A percentile compares a stretch with the other conserved stretches of the same genome.
Evolutionary conservation across 2,888 invertebrate species (phyloP).

Genomic region (Linyphia triangularis): DNA sequence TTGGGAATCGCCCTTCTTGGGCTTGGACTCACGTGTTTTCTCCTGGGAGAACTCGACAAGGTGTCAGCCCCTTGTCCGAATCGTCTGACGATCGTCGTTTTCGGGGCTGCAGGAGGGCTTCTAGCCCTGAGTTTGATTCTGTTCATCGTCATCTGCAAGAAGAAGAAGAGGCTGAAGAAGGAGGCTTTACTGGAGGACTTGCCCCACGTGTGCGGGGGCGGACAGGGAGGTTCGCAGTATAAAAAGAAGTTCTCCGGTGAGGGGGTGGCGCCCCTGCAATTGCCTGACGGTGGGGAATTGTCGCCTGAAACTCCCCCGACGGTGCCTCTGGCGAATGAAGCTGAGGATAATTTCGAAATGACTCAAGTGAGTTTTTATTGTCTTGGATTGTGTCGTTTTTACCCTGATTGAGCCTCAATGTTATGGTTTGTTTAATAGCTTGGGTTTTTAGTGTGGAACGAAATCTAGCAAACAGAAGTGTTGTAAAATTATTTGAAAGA

Average conservation of each 20-base stretch:
- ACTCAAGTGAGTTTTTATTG: slow-evolving; percentile 51
- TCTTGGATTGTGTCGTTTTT: neutral
- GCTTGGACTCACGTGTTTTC: slow-evolving; percentile 49
- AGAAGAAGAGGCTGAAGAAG: slow-evolving; percentile 41
- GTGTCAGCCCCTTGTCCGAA: slow-evolving; percentile 31
- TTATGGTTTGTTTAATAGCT: too few species aligned
- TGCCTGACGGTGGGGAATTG: neutral
- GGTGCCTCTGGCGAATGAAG: slow-evolving; percentile 13
- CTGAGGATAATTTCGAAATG: slow-evolving; percentile 51
- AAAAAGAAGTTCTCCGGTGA: slow-evolving; percentile 40
- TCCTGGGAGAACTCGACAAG: slow-evolving; percentile 1
- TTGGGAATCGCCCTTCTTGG: slow-evolving; percentile 58
- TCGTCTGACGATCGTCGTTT: slow-evolving; percentile 24
- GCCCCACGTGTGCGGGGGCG: neutral
- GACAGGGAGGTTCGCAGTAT: slow-evolving; percentile 1
- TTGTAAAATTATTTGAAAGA: too few species aligned
- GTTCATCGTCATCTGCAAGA: slow-evolving; percentile 12
- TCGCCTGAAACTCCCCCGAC: neutral
- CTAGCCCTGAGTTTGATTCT: slow-evolving; percentile 22
- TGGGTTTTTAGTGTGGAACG: too few species aligned
- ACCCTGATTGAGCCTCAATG: too few species aligned
- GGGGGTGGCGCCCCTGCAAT: neutral
- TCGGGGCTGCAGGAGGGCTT: slow-evolving; percentile 40
- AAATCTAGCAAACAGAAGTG: too few species aligned
- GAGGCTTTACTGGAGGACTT: slow-evolving; percentile 35